Conservation (phyloP, 2,888 invertebrate species). For the Lysandra bellargus region DNA sequence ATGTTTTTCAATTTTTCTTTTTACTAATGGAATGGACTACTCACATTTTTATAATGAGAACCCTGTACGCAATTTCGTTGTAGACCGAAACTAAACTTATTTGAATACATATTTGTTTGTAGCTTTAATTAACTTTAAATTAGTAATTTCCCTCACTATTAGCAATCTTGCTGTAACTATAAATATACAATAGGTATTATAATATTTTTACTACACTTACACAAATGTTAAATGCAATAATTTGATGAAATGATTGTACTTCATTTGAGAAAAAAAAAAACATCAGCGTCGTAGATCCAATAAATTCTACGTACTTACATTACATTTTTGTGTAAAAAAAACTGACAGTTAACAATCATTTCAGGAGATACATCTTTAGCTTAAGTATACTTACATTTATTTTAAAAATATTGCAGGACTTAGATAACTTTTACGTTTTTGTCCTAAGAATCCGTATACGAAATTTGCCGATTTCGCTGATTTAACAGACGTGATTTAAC, state of each 20-base stretch:
- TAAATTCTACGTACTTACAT: no score
- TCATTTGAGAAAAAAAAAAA: neutral
- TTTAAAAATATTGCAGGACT: neutral
- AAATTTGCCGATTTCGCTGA: no score
- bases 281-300: neutral
- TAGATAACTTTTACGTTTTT: neutral
- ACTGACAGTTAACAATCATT: neutral
- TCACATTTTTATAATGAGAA: neutral
- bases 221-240: slow-evolving; percentile 27
- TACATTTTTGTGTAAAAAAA: no score
- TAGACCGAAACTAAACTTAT: neutral
- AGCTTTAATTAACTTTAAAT: neutral
- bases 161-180: neutral
- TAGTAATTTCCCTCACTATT: neutral
- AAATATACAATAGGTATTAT: neutral
- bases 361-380: neutral
- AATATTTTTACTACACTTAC: slow-evolving; percentile 8
- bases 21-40: neutral
- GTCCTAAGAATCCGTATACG: neutral
- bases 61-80: slow-evolving; percentile 12
- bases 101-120: neutral
- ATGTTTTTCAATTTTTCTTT: neutral
- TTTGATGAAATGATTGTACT: slow-evolving; percentile 15
- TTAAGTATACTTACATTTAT: neutral
- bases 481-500: no score